Evolutionary conservation across 2,113 vertebrate genomes (phyloP).

Genomic region (Pipa parva): DNA sequence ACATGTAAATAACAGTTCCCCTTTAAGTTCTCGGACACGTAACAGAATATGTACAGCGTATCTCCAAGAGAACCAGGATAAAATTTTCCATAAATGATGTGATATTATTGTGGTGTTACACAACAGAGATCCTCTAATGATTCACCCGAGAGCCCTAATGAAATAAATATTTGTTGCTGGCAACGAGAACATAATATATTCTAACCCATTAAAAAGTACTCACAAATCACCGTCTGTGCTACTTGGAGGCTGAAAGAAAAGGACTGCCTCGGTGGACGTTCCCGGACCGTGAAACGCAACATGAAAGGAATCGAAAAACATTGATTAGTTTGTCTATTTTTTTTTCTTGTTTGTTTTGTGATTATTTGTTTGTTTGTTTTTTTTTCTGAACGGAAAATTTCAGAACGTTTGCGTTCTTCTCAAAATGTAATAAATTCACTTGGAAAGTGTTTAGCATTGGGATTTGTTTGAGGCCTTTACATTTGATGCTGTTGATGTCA

Average conservation of each 20-base stretch:
- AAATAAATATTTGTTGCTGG: constrained; percentile 4
- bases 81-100: background rate
- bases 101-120: background rate
- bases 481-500: no score
- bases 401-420: no score
- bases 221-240: constrained; percentile 1
- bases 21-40: no score
- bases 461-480: no score
- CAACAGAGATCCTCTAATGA: background rate
- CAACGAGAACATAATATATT: background rate
- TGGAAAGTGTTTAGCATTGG: no score
- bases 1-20: no score
- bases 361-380: background rate
- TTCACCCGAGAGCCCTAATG: constrained; percentile 1
- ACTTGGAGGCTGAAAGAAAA: background rate
- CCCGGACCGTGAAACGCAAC: background rate
- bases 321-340: background rate
- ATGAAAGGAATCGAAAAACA: background rate
- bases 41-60: background rate
- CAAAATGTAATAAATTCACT: no score
- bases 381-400: background rate
- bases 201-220: background rate
- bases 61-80: background rate
- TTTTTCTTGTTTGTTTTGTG: background rate
- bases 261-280: background rate